Evolutionary conservation across 2,113 vertebrate species (phyloP), one percentile per base, ranked within the genome.

Genomic region (Merops nubicus): DNA sequence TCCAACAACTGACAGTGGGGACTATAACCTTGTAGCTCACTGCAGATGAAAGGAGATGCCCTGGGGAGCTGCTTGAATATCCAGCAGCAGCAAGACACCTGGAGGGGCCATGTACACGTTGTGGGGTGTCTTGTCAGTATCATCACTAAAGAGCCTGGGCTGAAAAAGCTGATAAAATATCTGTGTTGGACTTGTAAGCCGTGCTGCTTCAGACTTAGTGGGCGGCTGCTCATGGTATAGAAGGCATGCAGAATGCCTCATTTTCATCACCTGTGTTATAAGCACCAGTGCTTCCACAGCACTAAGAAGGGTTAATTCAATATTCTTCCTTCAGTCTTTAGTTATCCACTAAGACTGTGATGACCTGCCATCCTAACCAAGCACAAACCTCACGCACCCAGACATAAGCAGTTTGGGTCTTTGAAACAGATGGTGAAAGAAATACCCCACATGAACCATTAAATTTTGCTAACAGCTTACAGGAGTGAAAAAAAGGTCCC

Each of bases 191-290:
- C 18, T 73, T 25, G 54, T 7, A 89, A 53, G 13, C 3, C 0
- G 25, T 3, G 9, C 28, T 9, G 0, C 0, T 51, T n/a, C 79
- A 57, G 15, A 45, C 23, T 42, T 48, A 86, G 36, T 51, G 26
- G 53, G 45, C 62, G 31, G 34, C 43, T 8, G 2, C 23, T 81
- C 12, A 21, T 0, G 0, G 3, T 20, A 14, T 3, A 78, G 69
- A 43, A 74, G 45, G 12, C 51, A 40, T 2, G 4, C 2, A 31
- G 83, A 83, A n/a, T 14, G 6, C 20, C 88, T 53, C 33, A 6
- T 76, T 53, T 85, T 74, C n/a, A 33, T 50, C 89, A 33, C 1
- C 3, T 18, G n/a, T 21, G 25, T 33, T 51, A 42, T 16, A 48
- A 78, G 31, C 16, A 92, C 23, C 29, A 75, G 0, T 51, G 26